Percentiles rank a stretch among this genome's conserved stretches.
Evolutionary conservation across 2,797 vertebrate species (phyloP).

Genomic region (Parauchenoglanis ngamensis): DNA sequence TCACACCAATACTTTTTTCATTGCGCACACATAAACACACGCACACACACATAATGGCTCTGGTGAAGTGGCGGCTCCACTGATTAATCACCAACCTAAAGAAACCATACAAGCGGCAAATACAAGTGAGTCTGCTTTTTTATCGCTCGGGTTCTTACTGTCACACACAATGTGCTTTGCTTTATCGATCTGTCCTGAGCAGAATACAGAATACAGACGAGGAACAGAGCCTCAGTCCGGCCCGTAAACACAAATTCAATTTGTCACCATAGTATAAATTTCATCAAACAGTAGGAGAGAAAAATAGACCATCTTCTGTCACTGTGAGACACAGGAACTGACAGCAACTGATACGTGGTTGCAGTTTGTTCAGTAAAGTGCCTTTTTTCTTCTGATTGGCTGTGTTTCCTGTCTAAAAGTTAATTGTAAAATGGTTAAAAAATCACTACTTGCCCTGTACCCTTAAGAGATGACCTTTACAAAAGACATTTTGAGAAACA

Average conservation of each 20-base stretch:
- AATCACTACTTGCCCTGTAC: background rate
- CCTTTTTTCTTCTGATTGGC: background rate
- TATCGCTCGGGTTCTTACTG: slow-evolving; percentile 20
- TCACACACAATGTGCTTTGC: slow-evolving; percentile 33
- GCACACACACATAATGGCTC: background rate
- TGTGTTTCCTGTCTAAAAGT: background rate
- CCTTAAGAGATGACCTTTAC: background rate
- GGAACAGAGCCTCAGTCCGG: slow-evolving; percentile 28
- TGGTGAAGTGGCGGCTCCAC: slow-evolving; percentile 13
- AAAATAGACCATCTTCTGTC: slow-evolving; percentile 27
- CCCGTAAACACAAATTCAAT: slow-evolving; percentile 33
- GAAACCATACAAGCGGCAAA: slow-evolving; percentile 43
- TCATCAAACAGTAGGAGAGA: slow-evolving; percentile 18
- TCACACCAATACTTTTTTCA: background rate
- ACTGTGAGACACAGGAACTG: slow-evolving; percentile 41
- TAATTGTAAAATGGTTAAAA: slow-evolving; percentile 52
- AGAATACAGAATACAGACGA: slow-evolving; percentile 42
- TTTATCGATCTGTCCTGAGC: slow-evolving; percentile 53
- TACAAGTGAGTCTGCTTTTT: slow-evolving; percentile 33
- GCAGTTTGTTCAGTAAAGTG: slow-evolving; percentile 9
- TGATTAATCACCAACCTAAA: slow-evolving; percentile 42
- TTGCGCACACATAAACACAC: background rate
- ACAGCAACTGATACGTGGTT: background rate
- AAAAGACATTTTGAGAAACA: background rate
- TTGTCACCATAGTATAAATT: slow-evolving; percentile 44